Evolutionary conservation across 2,888 invertebrate species (phyloP), one percentile per base, ranked within the genome.

Genomic region (Meta bourneti): DNA sequence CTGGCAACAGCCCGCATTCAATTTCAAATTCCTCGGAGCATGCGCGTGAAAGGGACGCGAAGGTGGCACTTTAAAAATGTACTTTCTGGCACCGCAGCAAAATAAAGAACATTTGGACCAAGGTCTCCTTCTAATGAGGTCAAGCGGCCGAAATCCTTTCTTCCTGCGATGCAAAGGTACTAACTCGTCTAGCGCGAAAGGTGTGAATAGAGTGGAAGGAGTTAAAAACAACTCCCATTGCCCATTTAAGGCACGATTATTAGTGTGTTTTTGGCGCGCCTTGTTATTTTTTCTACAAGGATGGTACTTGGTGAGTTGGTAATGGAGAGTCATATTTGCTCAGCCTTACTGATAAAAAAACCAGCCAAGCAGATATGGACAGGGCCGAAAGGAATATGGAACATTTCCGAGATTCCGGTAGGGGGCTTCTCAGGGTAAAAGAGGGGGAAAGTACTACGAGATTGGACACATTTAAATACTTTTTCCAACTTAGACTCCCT

Each of bases 61-160:
- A n/a, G n/a, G n/a, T n/a, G n/a, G n/a, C 4, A 34, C 34, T 34
- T 34, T 34, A 34, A 34, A 34, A 34, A 61, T 9, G 61, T 11
- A 34, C 61, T 11, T 61, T 16, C 61, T 61, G 7, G 61, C 61
- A 61, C 7, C 61, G 61, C 61, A 61, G 61, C 61, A 34, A 34
- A 34, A 34, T 61, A n/a, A 9, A 1, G 70, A 20, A 78, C 52
- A 86, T 86, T 51, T 86, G 20, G 86, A 86, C 86, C 86, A 86
- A 86, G 86, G 86, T 86, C 86, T 51, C 48, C 61, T 86, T 71
- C 20, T 69, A 86, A 71, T 70, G 78, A 83, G 83, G 78, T 71
- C 78, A 86, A 51, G 78, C 70, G 78, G 69, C 48, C 77, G 69
- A 16, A 52, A 71, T 11, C 16, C 69, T 83, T 79, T 75, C 70